Evolutionary conservation across 64 coral and sea anemone genomes (phyloP).

Genomic region (Montipora cactus): DNA sequence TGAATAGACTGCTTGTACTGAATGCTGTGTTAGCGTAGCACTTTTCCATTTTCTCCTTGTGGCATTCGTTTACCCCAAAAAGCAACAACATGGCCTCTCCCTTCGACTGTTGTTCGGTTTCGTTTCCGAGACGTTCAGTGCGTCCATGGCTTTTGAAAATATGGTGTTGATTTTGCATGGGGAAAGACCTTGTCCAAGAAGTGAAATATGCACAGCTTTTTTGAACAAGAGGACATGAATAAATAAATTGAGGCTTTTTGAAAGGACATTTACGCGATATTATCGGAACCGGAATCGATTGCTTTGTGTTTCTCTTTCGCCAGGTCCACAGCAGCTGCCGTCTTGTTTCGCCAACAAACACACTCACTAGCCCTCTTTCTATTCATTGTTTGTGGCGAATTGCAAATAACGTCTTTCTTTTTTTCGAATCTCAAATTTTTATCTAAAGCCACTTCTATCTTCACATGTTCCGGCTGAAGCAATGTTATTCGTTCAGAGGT

Average conservation of each 20-base stretch:
- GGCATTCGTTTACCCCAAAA: slow-evolving; percentile 7
- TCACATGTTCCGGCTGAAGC: background rate
- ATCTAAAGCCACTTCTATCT: background rate
- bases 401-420: slow-evolving; percentile 43
- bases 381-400: slow-evolving; percentile 54
- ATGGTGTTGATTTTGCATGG: slow-evolving; percentile 75
- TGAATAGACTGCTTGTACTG: slow-evolving; percentile 81
- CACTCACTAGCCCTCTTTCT: slow-evolving; percentile 29
- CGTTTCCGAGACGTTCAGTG: background rate
- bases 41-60: slow-evolving; percentile 64
- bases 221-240: slow-evolving; percentile 91
- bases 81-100: slow-evolving; percentile 14
- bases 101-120: background rate
- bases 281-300: slow-evolving; percentile 83
- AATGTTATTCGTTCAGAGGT: background rate
- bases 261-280: slow-evolving; percentile 91
- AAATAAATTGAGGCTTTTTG: slow-evolving; percentile 94
- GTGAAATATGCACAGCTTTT: slow-evolving; percentile 80
- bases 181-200: slow-evolving; percentile 65
- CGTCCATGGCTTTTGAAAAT: slow-evolving; percentile 61
- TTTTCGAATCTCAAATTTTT: background rate
- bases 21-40: slow-evolving; percentile 71
- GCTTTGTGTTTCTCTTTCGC: slow-evolving; percentile 72
- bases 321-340: slow-evolving; percentile 85
- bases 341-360: slow-evolving; percentile 79